Percentiles rank a stretch among this genome's conserved stretches.
Conservation (phyloP, 2,113 vertebrate species). For the Alethe castanea region DNA sequence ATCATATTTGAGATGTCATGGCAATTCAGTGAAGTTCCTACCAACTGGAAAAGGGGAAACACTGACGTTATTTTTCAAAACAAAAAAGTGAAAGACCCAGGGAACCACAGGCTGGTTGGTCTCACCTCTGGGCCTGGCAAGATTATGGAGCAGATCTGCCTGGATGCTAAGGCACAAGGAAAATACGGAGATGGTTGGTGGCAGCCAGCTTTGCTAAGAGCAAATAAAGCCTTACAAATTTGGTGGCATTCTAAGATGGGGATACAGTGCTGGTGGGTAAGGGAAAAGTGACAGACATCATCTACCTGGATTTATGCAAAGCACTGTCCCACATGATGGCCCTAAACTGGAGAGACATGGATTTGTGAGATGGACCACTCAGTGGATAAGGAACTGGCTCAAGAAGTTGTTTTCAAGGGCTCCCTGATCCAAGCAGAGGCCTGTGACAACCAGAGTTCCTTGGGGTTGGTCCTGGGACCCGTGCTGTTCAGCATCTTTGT, state of each 20-base stretch:
- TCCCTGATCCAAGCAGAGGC: not conserved
- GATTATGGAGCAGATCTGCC: not conserved
- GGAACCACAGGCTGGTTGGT: not conserved
- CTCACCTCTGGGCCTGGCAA: not conserved
- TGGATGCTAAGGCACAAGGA: not conserved
- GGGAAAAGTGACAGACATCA: not conserved
- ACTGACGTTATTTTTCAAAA: not conserved
- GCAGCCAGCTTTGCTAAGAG: not conserved
- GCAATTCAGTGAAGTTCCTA: not conserved
- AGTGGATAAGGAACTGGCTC: not conserved
- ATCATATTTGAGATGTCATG: not conserved
- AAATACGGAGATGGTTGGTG: not conserved
- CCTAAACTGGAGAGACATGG: not conserved
- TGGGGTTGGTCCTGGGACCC: accelerated
- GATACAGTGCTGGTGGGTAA: not conserved
- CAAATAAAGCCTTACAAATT: not conserved
- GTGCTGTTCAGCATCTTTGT: not conserved
- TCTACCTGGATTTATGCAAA: not conserved
- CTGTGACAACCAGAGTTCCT: not conserved
- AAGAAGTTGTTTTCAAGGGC: not conserved
- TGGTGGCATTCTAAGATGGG: not conserved
- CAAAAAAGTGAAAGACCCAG: not conserved
- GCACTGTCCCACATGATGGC: not conserved
- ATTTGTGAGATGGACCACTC: not conserved
- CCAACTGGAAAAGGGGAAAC: not conserved